These are phyloP conservation scores for Tetheella fluctuosa DNA, from an alignment of 2,888 invertebrate species.

Conservation along the genomic window DNA sequence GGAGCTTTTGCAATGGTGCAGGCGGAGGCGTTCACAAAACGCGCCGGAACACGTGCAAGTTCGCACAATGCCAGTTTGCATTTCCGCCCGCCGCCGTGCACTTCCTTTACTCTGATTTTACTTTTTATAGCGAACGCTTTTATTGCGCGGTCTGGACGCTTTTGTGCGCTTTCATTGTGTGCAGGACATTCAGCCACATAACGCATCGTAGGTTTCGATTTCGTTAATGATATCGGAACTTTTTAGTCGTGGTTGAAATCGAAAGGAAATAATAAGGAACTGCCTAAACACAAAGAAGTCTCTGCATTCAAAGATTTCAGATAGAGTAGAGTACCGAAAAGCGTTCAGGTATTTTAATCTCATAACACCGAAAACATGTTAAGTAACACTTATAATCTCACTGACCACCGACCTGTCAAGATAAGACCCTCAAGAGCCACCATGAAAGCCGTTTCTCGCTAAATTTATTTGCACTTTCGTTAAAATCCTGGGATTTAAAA, in stretches of 20 bases:
- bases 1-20: constrained; percentile 57
- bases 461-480: constrained; percentile 76
- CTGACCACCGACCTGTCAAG: constrained; percentile 55
- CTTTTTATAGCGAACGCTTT: constrained; percentile 78
- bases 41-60: constrained; percentile 81
- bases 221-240: constrained; percentile 81
- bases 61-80: constrained; percentile 83
- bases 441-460: constrained; percentile 58
- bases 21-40: constrained; percentile 75
- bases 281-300: constrained; percentile 34
- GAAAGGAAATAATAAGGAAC: constrained; percentile 67
- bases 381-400: constrained; percentile 67
- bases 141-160: constrained; percentile 73
- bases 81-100: constrained; percentile 80
- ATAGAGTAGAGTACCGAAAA: constrained; percentile 22
- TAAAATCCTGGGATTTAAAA: constrained; percentile 60
- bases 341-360: constrained; percentile 39
- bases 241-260: constrained; percentile 74
- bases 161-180: constrained; percentile 72
- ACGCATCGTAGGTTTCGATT: constrained; percentile 83
- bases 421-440: constrained; percentile 55
- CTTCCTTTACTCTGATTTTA: constrained; percentile 81
- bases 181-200: constrained; percentile 74
- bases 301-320: constrained; percentile 42
- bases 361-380: constrained; percentile 54